phyloP scores from a whole-genome alignment of 2,113 vertebrate genomes.

The Gadus macrocephalus region DNA sequence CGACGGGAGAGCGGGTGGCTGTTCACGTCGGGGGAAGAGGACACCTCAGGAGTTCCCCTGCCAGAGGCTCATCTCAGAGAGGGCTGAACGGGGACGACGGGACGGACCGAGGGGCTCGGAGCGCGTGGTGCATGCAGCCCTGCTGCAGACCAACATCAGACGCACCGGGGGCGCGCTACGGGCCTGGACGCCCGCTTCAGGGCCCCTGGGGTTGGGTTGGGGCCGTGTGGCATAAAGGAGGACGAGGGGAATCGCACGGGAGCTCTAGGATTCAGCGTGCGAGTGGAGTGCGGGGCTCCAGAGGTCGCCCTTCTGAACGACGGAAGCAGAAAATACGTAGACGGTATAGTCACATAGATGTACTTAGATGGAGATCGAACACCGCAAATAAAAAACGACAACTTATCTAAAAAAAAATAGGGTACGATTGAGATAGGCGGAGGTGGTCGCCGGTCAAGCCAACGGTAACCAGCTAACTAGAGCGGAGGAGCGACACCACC shows the following conservation, averaged over 20 bases:
- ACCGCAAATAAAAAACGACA: slow-evolving; percentile 37
- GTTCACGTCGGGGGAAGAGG: slow-evolving; percentile 76
- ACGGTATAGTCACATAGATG: slow-evolving; percentile 38
- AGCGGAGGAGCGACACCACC: slow-evolving; percentile 8
- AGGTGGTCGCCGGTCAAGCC: slow-evolving; percentile 73
- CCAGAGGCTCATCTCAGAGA: slow-evolving; percentile 85
- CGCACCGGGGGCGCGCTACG: slow-evolving; percentile 25
- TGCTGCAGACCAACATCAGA: slow-evolving; percentile 68
- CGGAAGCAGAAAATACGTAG: slow-evolving; percentile 21
- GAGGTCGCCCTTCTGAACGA: slow-evolving; percentile 51
- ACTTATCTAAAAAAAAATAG: too few relatives aligned
- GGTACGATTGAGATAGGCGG: slow-evolving; percentile 54
- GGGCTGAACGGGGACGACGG: slow-evolving; percentile 37
- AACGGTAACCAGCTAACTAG: slow-evolving; percentile 24
- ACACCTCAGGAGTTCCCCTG: slow-evolving; percentile 76
- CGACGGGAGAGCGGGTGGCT: slow-evolving; percentile 27
- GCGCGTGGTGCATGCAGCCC: slow-evolving; percentile 74
- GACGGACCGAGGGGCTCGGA: slow-evolving; percentile 38
- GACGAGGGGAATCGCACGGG: slow-evolving; percentile 26
- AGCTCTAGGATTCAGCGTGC: slow-evolving; percentile 20
- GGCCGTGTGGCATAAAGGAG: slow-evolving; percentile 42
- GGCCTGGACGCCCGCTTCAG: slow-evolving; percentile 30
- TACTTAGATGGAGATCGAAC: background rate
- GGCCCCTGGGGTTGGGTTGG: slow-evolving; percentile 42
- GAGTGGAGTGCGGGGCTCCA: slow-evolving; percentile 56